These are phyloP conservation scores for Tychaedon coryphoeus DNA, from an alignment of 2,113 vertebrate species.

Conservation along the genomic window DNA sequence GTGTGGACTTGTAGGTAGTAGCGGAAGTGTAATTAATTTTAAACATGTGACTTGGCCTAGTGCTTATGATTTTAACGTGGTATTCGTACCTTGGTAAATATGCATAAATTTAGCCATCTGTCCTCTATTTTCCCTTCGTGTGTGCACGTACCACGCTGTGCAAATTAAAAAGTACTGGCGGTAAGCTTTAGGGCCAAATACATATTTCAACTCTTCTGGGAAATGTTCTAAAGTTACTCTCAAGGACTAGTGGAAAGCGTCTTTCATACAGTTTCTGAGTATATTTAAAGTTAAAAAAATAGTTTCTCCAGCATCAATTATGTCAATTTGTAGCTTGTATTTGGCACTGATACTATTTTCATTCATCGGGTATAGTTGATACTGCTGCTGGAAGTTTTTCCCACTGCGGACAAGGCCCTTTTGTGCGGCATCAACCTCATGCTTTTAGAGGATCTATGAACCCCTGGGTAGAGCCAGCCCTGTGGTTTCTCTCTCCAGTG, in stretches of 20 bases:
- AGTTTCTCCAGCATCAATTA: background rate
- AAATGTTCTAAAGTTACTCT: background rate
- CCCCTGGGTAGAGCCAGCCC: background rate
- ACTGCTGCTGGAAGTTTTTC: background rate
- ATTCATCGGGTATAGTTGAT: background rate
- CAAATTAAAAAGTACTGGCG: background rate
- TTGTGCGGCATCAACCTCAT: background rate
- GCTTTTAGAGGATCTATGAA: background rate
- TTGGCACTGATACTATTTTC: background rate
- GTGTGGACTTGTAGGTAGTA: constrained; percentile 23
- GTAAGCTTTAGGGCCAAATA: background rate
- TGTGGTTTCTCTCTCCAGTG: background rate
- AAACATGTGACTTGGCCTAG: constrained; percentile 20
- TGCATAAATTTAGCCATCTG: constrained; percentile 18
- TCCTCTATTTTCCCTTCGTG: background rate
- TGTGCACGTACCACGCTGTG: background rate
- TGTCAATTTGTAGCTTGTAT: background rate
- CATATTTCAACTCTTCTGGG: background rate
- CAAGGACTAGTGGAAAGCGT: background rate
- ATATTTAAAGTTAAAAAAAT: background rate
- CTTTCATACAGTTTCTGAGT: background rate
- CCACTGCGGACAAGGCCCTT: background rate
- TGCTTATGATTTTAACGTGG: background rate
- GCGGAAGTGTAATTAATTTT: constrained; percentile 39
- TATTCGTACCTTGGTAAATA: background rate